phyloP scores from a whole-genome alignment of 2,113 vertebrate genomes.

The Tretioscincus oriximinensis region DNA sequence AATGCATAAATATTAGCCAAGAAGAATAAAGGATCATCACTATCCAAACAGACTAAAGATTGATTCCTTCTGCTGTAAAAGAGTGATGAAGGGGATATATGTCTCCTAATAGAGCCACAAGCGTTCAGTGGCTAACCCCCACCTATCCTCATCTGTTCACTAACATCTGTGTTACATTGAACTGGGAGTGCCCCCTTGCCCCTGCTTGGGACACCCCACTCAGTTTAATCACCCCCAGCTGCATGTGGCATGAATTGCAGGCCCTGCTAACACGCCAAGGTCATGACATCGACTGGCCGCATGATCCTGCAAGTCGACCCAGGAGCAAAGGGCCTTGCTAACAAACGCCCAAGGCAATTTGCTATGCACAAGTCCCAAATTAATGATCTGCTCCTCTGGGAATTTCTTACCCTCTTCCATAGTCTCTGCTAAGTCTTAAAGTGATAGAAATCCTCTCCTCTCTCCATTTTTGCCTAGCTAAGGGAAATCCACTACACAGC shows the following conservation, averaged over 20 bases:
- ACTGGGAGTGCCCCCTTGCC: slow-evolving; percentile 35
- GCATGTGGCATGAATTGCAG: slow-evolving; percentile 52
- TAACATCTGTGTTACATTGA: slow-evolving; percentile 58
- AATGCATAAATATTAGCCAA: not conserved
- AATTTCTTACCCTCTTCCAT: slow-evolving; percentile 47
- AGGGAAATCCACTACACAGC: not conserved
- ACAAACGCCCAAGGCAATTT: slow-evolving; percentile 71
- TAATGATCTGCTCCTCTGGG: slow-evolving; percentile 66
- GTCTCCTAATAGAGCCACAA: not conserved
- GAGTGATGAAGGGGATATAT: not conserved
- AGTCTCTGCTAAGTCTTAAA: not conserved
- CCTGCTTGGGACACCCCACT: slow-evolving; percentile 13
- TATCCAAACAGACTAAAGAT: not conserved
- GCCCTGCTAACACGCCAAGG: slow-evolving; percentile 44
- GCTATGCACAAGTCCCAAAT: slow-evolving; percentile 70
- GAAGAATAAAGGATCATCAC: not conserved
- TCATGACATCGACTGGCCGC: slow-evolving; percentile 53
- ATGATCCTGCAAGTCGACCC: slow-evolving; percentile 12
- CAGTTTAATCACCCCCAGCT: slow-evolving; percentile 64
- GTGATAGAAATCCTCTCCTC: not conserved
- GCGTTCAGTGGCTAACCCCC: not conserved
- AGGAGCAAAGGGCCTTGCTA: slow-evolving; percentile 54
- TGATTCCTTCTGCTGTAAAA: no score
- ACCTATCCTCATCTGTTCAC: not conserved
- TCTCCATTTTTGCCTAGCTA: not conserved